Base-by-base conservation (phyloP, 53 echinoderm and acorn worm species). In the Luidia sarsii region DNA sequence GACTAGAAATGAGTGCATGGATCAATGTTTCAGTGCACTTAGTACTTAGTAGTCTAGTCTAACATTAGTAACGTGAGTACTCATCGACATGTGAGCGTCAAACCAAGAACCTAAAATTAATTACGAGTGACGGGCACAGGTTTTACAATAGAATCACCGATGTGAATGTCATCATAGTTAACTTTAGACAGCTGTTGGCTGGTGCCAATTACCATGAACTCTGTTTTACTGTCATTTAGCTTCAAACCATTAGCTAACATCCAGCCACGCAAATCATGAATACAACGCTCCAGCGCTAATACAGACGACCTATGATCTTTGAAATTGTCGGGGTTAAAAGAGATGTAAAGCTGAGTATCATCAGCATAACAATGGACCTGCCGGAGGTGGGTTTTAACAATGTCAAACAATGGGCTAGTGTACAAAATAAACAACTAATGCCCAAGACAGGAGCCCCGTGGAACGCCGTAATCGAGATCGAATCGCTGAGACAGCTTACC, bases 321-420 rank as follows among this genome's bases (percentile, higher is more conserved):
- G 2, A 33, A 33, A 63, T 33, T 33, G 63, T 63, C 63, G 11
- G 63, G 8, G 33, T 33, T 33, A 63, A 63, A 63, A 31, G 30
- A 63, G 15, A 53, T 53, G 22, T 53, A 53, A 16, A 53, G 53
- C 53, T 53, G 53, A 21, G 53, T 53, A 41, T 41, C 56, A 63
- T 63, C 63, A 33, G 63, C 33, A 33, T 63, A 63, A 33, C 63
- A 63, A 4, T 63, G 63, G 6, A 33, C 63, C 16, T 63, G 53
- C n/a, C 10, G 53, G n/a, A 53, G 53, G 53, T 53, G 53, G 18
- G 53, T 53, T 19, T 53, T 53, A n/a, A 53, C 53, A 63, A 63
- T 33, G 30, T 63, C 63, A 31, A 63, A 56, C 56, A 56, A 25
- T 56, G 56, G 56, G 56, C 56, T 56, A 63, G 63, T 63, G 63